Evolutionary conservation across 64 coral and sea anemone species (phyloP).

Genomic region (Montipora capricornis): DNA sequence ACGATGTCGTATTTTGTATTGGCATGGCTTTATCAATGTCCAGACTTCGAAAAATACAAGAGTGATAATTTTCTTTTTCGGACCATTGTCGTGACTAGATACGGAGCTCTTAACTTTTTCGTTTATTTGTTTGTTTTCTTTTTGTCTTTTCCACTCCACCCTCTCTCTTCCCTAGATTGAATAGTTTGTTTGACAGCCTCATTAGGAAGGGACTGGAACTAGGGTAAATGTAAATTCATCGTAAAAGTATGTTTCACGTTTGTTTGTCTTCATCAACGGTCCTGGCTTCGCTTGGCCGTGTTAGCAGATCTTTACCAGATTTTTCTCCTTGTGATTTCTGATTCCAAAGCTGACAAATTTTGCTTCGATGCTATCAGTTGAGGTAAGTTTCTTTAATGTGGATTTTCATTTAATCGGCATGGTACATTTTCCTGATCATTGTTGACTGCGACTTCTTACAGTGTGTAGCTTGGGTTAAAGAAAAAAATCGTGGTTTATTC

Average conservation of each 20-base stretch:
- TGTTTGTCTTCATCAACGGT: conserved; percentile 29
- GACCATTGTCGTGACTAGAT: too few relatives aligned
- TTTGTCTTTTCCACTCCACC: neutral
- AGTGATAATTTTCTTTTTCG: too few relatives aligned
- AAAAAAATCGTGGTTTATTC: too few relatives aligned
- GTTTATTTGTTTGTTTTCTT: too few relatives aligned
- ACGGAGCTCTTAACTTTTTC: too few relatives aligned
- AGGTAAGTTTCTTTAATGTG: neutral
- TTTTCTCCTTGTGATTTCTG: too few relatives aligned
- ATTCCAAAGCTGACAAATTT: too few relatives aligned
- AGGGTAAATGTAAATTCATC: neutral
- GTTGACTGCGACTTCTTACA: neutral
- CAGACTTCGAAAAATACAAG: too few relatives aligned
- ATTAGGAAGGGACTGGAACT: neutral
- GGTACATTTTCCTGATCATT: neutral
- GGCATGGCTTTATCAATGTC: too few relatives aligned
- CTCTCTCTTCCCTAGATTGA: neutral
- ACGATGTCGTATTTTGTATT: too few relatives aligned
- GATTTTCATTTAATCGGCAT: neutral
- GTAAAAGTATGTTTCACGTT: neutral
- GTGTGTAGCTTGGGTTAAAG: neutral
- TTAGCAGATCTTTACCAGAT: neutral
- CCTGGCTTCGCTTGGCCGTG: neutral
- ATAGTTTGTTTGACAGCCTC: too few relatives aligned
- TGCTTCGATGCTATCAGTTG: neutral